A percentile compares a stretch with the other conserved stretches of the same genome.
Conservation (phyloP, 1,140 invertebrate species). For the Eueides isabella region DNA sequence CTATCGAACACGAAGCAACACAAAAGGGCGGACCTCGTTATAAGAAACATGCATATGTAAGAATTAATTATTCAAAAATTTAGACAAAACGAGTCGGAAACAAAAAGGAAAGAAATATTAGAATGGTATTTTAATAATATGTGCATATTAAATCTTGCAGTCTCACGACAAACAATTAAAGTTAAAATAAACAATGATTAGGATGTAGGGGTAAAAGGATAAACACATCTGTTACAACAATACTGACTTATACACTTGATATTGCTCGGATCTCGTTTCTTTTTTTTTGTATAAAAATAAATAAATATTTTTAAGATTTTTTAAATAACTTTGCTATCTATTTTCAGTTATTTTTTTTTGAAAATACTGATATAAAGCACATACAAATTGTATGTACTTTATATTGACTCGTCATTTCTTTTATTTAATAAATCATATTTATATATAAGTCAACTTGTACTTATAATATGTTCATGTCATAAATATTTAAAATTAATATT, state of each 20-base stretch:
- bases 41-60: constrained; percentile 3
- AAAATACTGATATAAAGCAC: too few species aligned
- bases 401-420: too few species aligned
- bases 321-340: too few species aligned
- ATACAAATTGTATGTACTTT: too few species aligned
- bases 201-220: constrained; percentile 38
- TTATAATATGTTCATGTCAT: neutral
- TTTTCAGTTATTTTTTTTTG: too few species aligned
- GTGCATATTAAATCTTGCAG: constrained; percentile 54
- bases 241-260: neutral
- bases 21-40: neutral
- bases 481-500: neutral
- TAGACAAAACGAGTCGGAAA: neutral
- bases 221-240: constrained; percentile 34
- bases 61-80: constrained; percentile 4
- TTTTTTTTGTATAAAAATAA: too few species aligned
- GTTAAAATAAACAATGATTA: constrained; percentile 1
- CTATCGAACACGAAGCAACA: neutral
- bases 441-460: too few species aligned
- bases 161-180: constrained; percentile 56
- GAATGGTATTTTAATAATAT: constrained; percentile 44
- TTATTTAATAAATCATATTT: too few species aligned
- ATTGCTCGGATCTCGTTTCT: neutral
- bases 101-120: neutral
- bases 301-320: too few species aligned